Evolutionary conservation across 2,888 invertebrate genomes (phyloP).

Genomic region (Ectemnius cavifrons): DNA sequence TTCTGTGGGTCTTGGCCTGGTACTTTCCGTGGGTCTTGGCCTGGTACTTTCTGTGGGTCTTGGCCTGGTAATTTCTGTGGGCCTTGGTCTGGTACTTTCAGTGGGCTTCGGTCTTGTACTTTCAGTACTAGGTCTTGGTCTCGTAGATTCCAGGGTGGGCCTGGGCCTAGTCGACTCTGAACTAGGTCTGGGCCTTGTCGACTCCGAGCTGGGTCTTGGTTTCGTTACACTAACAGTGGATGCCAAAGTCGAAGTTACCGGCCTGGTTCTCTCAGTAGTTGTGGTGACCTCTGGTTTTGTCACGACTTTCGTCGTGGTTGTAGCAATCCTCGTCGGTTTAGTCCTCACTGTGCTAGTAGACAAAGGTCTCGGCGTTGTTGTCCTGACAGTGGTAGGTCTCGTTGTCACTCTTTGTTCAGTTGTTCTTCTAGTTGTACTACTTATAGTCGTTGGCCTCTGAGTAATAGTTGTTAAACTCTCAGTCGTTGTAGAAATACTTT

Average conservation of each 20-base stretch:
- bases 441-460: not conserved
- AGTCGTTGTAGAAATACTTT: conserved; percentile 27
- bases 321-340: not conserved
- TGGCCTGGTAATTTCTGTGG: not conserved
- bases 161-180: conserved; percentile 49
- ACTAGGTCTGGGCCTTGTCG: conserved; percentile 49
- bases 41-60: not conserved
- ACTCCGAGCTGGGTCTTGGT: conserved; percentile 48
- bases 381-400: not conserved
- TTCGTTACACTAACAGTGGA: conserved; percentile 37
- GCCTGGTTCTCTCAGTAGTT: conserved; percentile 15
- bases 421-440: not conserved
- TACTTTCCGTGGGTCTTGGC: not conserved
- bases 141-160: not conserved
- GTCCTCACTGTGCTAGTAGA: not conserved
- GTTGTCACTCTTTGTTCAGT: not conserved
- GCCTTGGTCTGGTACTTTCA: not conserved
- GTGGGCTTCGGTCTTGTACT: not conserved
- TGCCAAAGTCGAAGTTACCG: not conserved
- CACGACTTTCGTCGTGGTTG: not conserved
- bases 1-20: not conserved
- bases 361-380: not conserved
- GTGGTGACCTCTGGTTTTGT: not conserved
- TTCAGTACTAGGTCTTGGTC: not conserved
- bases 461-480: conserved; percentile 26